Percentiles rank a stretch among this genome's conserved stretches.
Evolutionary conservation across 2,797 vertebrate species (phyloP).

Genomic region (Hippocampus kuda): DNA sequence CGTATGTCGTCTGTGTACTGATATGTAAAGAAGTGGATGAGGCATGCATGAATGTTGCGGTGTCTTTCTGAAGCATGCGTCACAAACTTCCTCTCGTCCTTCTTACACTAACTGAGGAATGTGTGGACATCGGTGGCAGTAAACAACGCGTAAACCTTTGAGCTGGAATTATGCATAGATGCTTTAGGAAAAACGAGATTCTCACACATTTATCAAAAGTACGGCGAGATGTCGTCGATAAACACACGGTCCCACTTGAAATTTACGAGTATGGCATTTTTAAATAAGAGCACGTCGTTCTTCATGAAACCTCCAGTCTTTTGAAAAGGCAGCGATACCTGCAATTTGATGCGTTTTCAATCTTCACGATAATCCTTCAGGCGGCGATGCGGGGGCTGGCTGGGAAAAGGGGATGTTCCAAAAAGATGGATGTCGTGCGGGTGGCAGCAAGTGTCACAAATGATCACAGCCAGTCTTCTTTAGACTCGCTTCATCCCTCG

Average conservation of each 20-base stretch:
- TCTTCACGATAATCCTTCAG: slow-evolving; percentile 47
- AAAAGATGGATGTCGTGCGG: slow-evolving; percentile 58
- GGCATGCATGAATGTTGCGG: background rate
- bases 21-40: slow-evolving; percentile 2
- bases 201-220: background rate
- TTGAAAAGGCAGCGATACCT: slow-evolving; percentile 17
- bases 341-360: slow-evolving; percentile 39
- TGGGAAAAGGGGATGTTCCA: slow-evolving; percentile 41
- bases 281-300: slow-evolving; percentile 32
- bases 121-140: slow-evolving; percentile 29
- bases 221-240: slow-evolving; percentile 30
- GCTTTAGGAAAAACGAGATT: slow-evolving; percentile 23
- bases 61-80: slow-evolving; percentile 26
- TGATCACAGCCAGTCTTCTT: slow-evolving; percentile 26
- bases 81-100: slow-evolving; percentile 6
- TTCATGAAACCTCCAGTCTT: slow-evolving; percentile 25
- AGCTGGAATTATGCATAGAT: slow-evolving; percentile 44
- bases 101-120: background rate
- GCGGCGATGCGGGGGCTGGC: background rate
- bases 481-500: slow-evolving; percentile 89
- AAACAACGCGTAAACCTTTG: slow-evolving; percentile 62
- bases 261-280: slow-evolving; percentile 20
- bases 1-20: slow-evolving; percentile 46
- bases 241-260: slow-evolving; percentile 17
- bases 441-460: slow-evolving; percentile 35